These are phyloP conservation scores for Cheilosia scutellata DNA, from an alignment of 2,888 invertebrate species.

Conservation along the genomic window DNA sequence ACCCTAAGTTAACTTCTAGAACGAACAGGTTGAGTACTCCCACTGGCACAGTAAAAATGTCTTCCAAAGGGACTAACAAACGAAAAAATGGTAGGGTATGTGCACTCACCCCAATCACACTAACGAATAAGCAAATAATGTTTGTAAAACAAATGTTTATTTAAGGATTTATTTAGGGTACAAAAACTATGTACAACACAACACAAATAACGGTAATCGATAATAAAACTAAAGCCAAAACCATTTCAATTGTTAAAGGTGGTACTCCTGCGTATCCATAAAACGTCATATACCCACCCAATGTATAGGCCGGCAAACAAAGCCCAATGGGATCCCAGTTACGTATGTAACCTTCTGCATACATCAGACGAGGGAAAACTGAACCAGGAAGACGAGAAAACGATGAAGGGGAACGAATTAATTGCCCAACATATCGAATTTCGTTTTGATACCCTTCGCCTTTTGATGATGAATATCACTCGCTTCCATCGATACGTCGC, in stretches of 20 bases:
- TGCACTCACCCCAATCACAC: constrained; percentile 46
- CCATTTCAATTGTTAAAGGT: constrained; percentile 63
- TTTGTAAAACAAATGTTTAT: constrained; percentile 60
- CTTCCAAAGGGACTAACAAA: constrained; percentile 12
- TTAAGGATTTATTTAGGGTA: constrained; percentile 51
- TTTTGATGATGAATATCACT: constrained; percentile 66
- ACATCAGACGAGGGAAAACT: constrained; percentile 40
- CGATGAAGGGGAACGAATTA: constrained; percentile 51
- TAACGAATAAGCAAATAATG: constrained; percentile 50
- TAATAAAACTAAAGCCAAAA: constrained; percentile 69
- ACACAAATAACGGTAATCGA: constrained; percentile 53
- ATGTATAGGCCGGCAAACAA: constrained; percentile 8
- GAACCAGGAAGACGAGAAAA: constrained; percentile 19
- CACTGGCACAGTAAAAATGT: constrained; percentile 52
- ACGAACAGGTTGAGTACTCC: constrained; percentile 36
- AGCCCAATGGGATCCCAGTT: constrained; percentile 11
- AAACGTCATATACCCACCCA: constrained; percentile 14
- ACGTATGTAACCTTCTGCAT: constrained; percentile 41
- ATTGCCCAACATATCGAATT: constrained; percentile 64
- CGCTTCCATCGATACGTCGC: constrained; percentile 23
- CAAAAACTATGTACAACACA: constrained; percentile 24
- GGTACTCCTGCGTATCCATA: constrained; percentile 3
- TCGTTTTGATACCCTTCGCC: constrained; percentile 56
- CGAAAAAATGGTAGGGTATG: not conserved
- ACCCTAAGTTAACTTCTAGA: constrained; percentile 5